Percentiles rank a stretch among this genome's conserved stretches.
These are phyloP conservation scores for Thereva nobilitata DNA, from an alignment of 2,888 invertebrate species.

Conservation along the genomic window DNA sequence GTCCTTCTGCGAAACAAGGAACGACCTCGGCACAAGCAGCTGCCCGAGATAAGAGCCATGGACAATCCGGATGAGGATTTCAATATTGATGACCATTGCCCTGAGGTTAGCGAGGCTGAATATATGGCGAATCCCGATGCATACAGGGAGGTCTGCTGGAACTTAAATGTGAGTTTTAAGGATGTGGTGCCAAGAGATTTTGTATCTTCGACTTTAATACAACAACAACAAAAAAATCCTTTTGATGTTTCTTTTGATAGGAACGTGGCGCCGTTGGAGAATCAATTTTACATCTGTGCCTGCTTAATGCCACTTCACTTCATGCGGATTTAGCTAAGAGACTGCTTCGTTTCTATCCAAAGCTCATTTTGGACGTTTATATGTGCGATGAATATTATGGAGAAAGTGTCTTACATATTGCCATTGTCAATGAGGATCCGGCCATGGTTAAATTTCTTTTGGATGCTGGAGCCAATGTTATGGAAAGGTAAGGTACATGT, in stretches of 20 bases:
- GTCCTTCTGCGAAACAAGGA: conserved; percentile 87
- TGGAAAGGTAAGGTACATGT: conserved; percentile 63
- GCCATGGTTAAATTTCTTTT: conserved; percentile 95
- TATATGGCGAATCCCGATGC: conserved; percentile 69
- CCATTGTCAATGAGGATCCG: conserved; percentile 97
- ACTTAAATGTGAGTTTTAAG: conserved; percentile 64
- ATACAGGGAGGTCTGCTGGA: conserved; percentile 90
- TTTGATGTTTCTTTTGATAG: conserved; percentile 50
- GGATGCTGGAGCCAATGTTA: conserved; percentile 87
- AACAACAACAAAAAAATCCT: not conserved
- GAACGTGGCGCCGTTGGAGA: conserved; percentile 96
- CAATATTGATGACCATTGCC: conserved; percentile 78
- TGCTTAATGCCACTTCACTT: conserved; percentile 87
- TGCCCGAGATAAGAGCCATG: conserved; percentile 75
- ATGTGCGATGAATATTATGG: conserved; percentile 97
- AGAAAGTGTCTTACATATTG: conserved; percentile 94
- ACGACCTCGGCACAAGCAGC: conserved; percentile 75
- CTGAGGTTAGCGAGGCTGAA: conserved; percentile 66
- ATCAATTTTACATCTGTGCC: conserved; percentile 89
- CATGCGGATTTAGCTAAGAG: conserved; percentile 93
- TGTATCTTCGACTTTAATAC: not conserved
- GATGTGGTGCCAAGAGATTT: too few species aligned
- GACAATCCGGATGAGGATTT: conserved; percentile 86
- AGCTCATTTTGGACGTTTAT: conserved; percentile 94
- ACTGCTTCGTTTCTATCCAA: conserved; percentile 88